Evolutionary conservation across 1,140 invertebrate species (phyloP).

Genomic region (Gonioctena quinquepunctata): DNA sequence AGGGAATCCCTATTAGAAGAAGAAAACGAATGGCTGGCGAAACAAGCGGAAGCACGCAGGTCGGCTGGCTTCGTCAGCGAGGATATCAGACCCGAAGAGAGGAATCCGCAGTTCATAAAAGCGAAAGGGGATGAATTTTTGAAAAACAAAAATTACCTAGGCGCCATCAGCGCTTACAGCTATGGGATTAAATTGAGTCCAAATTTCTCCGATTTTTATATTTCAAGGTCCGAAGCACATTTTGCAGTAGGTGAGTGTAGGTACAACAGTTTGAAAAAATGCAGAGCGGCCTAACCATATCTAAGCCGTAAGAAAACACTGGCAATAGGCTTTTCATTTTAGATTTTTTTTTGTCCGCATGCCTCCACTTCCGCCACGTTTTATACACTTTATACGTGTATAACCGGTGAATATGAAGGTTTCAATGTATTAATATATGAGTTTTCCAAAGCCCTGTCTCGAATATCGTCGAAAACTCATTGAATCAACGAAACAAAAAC

Average conservation of each 20-base stretch:
- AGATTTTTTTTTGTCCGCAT: too few relatives aligned
- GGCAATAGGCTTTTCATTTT: too few relatives aligned
- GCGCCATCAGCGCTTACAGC: slow-evolving; percentile 79
- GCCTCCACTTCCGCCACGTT: too few relatives aligned
- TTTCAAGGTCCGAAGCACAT: slow-evolving; percentile 77
- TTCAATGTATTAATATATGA: too few relatives aligned
- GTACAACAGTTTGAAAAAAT: too few relatives aligned
- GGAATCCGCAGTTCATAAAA: slow-evolving; percentile 80
- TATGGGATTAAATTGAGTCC: slow-evolving; percentile 77
- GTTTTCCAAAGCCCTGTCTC: too few relatives aligned
- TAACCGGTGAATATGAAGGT: too few relatives aligned
- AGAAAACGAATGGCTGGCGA: slow-evolving; percentile 82
- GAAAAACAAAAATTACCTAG: slow-evolving; percentile 73
- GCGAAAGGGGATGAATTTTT: slow-evolving; percentile 83
- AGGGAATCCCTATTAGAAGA: slow-evolving; percentile 74
- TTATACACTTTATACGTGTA: too few relatives aligned
- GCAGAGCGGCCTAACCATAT: too few relatives aligned
- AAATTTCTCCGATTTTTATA: slow-evolving; percentile 74
- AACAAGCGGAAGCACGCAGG: slow-evolving; percentile 74
- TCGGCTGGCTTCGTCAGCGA: slow-evolving; percentile 73
- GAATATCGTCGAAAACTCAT: too few relatives aligned
- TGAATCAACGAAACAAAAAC: too few relatives aligned
- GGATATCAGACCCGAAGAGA: slow-evolving; percentile 80
- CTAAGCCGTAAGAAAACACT: too few relatives aligned
- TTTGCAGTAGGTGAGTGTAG: slow-evolving; percentile 70